Evolutionary conservation across 2,797 vertebrate species (phyloP).

Genomic region (Lutjanus campechanus): DNA sequence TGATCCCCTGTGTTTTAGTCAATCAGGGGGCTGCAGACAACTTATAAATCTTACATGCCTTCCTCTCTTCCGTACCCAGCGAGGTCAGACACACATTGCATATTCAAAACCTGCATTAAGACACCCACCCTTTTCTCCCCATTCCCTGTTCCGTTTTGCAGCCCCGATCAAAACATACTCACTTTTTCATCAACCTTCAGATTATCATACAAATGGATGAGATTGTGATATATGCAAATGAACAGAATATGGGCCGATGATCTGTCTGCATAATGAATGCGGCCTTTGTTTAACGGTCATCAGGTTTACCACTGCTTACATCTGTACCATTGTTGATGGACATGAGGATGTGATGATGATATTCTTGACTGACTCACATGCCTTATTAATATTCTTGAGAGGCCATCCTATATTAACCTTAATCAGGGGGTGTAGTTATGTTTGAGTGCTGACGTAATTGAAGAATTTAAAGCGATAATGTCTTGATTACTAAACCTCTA

Average conservation of each 20-base stretch:
- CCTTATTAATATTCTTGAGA: constrained; percentile 72
- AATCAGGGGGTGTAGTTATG: constrained; percentile 43
- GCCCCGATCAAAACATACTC: constrained; percentile 66
- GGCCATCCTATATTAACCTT: constrained; percentile 52
- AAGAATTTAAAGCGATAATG: constrained; percentile 33
- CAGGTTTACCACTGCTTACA: constrained; percentile 76
- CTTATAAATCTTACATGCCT: constrained; percentile 85
- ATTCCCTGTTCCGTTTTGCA: constrained; percentile 28
- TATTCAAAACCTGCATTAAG: constrained; percentile 82
- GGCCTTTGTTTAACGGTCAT: constrained; percentile 75
- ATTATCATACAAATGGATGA: constrained; percentile 81
- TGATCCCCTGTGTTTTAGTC: constrained; percentile 83
- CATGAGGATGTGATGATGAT: constrained; percentile 71
- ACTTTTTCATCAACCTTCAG: constrained; percentile 65
- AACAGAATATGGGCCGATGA: constrained; percentile 64
- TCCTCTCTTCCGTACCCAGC: constrained; percentile 61
- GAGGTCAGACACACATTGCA: constrained; percentile 82
- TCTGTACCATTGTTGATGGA: constrained; percentile 77
- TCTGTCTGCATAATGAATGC: constrained; percentile 81
- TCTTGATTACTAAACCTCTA: constrained; percentile 24
- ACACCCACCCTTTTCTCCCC: constrained; percentile 51
- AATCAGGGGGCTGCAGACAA: constrained; percentile 75
- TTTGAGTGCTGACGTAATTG: constrained; percentile 40
- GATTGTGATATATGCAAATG: constrained; percentile 81
- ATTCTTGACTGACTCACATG: constrained; percentile 72